Base-by-base conservation (phyloP, 1,140 invertebrate genomes). In the Drepana arcuata region DNA sequence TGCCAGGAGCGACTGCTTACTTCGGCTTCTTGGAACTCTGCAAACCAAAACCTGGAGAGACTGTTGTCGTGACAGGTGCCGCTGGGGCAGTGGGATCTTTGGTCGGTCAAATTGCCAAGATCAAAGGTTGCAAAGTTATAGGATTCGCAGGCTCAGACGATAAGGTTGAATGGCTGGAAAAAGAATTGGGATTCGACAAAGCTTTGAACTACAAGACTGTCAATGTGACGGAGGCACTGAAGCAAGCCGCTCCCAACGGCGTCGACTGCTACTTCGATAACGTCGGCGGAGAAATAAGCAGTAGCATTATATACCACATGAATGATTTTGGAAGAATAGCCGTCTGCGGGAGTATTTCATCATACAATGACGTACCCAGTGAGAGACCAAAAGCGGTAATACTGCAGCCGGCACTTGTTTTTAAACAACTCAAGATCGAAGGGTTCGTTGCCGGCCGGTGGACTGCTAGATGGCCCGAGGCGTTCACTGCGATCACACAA, bases 21-120 rank as follows among this genome's bases (percentile, higher is more conserved):
- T 91, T 91, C 64, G 91, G 91, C 0, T 82, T 92, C 9, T 35
- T 88, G 18, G 86, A 91, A 33, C 61, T 90, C 12, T 91, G 89
- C 41, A 51, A 89, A 10, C 89, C 90, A 5, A 88, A 90, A 68
- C 26, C 62, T n/a, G 89, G 89, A 7, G 89, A 92, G 51, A 87
- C 85, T 2, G 79, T 92, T 0, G 86, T 91, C 1, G 86, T 93
- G 3, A 85, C 79, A 14, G 84, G 84, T 15, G 87, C 88, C 7
- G 87, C 84, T n/a, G 87, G 90, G 18, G 89, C 89, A 26, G 89
- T 92, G 9, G 90, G 90, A 1, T 87, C 82, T 39, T 58, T 88
- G n/a, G 90, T 91, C 1, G 90, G 89, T 1, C 90, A 92, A 72
- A 90, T 92, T 26, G 90, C 85, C 1, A 91, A 90, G 63, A 86